These are phyloP conservation scores for Lycodopsis pacificus DNA, from an alignment of 2,797 vertebrate genomes.

Conservation along the genomic window DNA sequence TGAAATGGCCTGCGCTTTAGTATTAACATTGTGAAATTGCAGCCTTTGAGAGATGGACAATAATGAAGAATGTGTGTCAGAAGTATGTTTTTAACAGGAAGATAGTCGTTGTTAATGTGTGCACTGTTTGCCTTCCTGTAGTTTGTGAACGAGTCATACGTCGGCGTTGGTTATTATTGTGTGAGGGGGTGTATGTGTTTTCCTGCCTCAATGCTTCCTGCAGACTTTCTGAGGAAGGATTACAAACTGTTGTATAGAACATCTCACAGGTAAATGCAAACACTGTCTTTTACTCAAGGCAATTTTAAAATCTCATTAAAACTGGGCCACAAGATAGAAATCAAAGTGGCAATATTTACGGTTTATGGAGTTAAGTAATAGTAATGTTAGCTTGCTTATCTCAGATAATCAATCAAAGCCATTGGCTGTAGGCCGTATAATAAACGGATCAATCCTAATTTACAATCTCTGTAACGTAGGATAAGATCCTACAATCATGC, in stretches of 20 bases:
- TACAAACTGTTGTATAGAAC: not conserved
- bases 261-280: not conserved
- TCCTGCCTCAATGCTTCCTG: constrained; percentile 2
- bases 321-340: not conserved
- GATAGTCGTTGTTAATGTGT: not conserved
- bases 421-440: not conserved
- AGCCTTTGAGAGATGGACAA: constrained; percentile 15
- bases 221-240: not conserved
- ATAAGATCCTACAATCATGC: not conserved
- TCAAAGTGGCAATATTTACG: not conserved
- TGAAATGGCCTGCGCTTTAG: not conserved
- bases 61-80: not conserved
- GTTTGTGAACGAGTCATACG: constrained; percentile 24
- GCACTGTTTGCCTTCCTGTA: constrained; percentile 1
- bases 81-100: not conserved
- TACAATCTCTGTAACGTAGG: not conserved
- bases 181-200: not conserved
- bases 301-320: constrained; percentile 18
- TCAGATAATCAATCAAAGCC: not conserved
- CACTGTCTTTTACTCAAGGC: not conserved
- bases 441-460: not conserved
- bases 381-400: not conserved
- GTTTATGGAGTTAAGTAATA: not conserved
- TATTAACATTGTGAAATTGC: constrained; percentile 27
- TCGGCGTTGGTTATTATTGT: not conserved